Evolutionary conservation across 2,797 vertebrate species (phyloP).

Genomic region (Brotogeris chrysoptera): DNA sequence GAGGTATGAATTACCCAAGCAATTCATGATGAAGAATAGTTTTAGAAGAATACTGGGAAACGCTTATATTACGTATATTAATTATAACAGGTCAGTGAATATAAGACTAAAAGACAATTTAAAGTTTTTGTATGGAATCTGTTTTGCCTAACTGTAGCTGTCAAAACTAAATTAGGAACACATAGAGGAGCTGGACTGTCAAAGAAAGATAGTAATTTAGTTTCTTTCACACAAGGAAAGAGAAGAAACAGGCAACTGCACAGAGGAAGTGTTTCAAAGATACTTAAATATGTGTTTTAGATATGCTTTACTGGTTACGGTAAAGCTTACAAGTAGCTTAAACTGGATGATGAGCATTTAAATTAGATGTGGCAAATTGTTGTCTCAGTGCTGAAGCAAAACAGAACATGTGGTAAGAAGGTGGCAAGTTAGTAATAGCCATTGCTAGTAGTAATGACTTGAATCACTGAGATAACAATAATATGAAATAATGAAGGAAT

Average conservation of each 20-base stretch:
- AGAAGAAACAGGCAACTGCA: neutral
- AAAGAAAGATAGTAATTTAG: neutral
- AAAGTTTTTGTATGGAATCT: constrained; percentile 11
- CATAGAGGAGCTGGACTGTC: neutral
- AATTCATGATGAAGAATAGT: neutral
- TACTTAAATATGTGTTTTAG: neutral
- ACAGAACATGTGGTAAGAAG: neutral
- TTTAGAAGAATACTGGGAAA: neutral
- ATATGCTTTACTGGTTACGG: neutral
- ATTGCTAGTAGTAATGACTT: neutral
- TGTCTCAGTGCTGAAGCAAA: neutral
- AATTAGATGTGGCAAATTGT: neutral
- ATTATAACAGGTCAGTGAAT: neutral
- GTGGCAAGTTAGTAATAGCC: neutral
- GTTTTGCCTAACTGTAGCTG: neutral
- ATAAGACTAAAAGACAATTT: constrained; percentile 11
- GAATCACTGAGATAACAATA: neutral
- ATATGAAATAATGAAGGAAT: neutral
- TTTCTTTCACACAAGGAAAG: neutral
- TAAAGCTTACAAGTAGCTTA: neutral
- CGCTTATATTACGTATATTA: neutral
- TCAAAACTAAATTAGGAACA: constrained; percentile 22
- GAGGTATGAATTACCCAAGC: neutral
- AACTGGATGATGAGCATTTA: neutral
- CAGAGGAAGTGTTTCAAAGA: neutral